phyloP scores from a whole-genome alignment of 1,140 invertebrate species.

The Telenomus remus region DNA sequence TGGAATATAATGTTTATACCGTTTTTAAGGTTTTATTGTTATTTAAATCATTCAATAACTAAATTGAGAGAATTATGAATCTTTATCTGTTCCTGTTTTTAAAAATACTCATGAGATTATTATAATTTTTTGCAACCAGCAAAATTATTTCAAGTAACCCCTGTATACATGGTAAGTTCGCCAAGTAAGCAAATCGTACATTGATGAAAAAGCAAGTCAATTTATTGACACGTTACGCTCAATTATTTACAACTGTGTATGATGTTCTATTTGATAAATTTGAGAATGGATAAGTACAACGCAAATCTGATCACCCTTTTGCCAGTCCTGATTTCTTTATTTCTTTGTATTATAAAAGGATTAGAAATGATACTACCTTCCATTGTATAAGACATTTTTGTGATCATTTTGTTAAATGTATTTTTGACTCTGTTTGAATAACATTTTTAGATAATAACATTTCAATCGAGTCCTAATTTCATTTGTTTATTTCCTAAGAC shows the following conservation, averaged over 20 bases:
- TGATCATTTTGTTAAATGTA: neutral
- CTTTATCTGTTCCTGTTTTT: too few relatives aligned
- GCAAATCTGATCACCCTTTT: conserved; percentile 30
- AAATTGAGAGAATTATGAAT: too few relatives aligned
- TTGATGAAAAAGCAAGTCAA: conserved; percentile 31
- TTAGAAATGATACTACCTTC: conserved; percentile 3
- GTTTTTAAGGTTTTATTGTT: too few relatives aligned
- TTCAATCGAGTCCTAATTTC: too few relatives aligned
- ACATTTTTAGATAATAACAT: too few relatives aligned
- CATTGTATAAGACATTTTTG: conserved; percentile 16
- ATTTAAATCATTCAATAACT: too few relatives aligned
- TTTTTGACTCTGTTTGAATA: too few relatives aligned
- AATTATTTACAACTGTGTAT: conserved; percentile 39
- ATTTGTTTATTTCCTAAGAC: too few relatives aligned
- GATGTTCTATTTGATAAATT: conserved; percentile 30
- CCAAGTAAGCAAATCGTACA: conserved; percentile 16
- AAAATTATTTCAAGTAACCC: too few relatives aligned
- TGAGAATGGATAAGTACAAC: conserved; percentile 38
- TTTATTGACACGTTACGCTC: conserved; percentile 39
- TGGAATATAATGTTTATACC: too few relatives aligned
- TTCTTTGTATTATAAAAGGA: conserved; percentile 30
- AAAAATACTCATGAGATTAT: too few relatives aligned
- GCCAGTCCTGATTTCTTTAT: conserved; percentile 17
- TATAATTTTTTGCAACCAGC: too few relatives aligned
- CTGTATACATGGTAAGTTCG: neutral